A percentile compares a stretch with the other conserved stretches of the same genome.
phyloP scores from a whole-genome alignment of 1,140 invertebrate species.

The Platyscapa corneri region DNA sequence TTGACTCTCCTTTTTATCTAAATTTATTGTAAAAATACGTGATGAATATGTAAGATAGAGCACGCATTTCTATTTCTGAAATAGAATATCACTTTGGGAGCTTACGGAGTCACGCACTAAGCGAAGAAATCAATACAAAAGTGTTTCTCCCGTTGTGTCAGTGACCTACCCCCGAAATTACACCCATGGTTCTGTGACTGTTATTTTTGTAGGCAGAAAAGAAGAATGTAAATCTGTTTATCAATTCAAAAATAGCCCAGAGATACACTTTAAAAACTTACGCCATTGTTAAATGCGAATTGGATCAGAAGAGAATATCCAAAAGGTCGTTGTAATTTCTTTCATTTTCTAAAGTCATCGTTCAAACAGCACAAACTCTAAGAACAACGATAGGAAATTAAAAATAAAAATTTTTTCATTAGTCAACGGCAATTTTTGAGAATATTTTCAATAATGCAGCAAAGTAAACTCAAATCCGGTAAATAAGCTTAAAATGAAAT shows the following conservation, averaged over 20 bases:
- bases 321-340: too few species aligned
- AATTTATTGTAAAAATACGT: background rate
- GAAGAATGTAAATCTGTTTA: background rate
- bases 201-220: slow-evolving; percentile 10
- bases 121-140: slow-evolving; percentile 55
- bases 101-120: slow-evolving; percentile 9
- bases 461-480: too few species aligned
- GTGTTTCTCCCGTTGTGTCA: slow-evolving; percentile 53
- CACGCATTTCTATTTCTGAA: slow-evolving; percentile 15
- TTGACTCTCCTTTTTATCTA: background rate
- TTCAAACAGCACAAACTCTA: too few species aligned
- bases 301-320: background rate
- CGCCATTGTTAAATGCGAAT: too few species aligned
- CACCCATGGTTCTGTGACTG: background rate
- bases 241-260: background rate
- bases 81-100: background rate
- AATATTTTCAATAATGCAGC: too few species aligned
- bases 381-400: too few species aligned
- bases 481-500: too few species aligned
- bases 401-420: too few species aligned
- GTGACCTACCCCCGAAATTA: slow-evolving; percentile 54
- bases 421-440: too few species aligned
- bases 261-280: background rate
- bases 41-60: background rate
- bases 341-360: too few species aligned